These are phyloP conservation scores for Larimichthys crocea DNA, from an alignment of 2,113 vertebrate species.

Conservation along the genomic window DNA sequence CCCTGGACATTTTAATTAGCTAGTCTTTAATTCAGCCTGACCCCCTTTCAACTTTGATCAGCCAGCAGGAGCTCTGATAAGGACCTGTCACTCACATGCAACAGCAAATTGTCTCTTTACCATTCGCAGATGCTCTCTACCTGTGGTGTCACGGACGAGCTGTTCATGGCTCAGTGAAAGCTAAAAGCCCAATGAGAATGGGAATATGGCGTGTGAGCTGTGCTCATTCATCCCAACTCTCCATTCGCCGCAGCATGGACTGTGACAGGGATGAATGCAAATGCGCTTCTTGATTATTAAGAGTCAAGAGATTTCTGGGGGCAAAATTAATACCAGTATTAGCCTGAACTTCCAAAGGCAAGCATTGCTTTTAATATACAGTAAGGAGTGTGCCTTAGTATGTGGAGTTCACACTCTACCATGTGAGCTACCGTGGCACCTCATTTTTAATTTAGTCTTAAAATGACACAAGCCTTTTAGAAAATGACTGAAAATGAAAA, in stretches of 20 bases:
- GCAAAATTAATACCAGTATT: constrained; percentile 36
- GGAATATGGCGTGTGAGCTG: constrained; percentile 48
- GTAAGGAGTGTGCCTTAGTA: too few species aligned
- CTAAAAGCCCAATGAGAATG: constrained; percentile 63
- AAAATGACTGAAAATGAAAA: background rate
- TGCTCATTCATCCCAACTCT: constrained; percentile 50
- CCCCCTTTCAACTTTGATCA: constrained; percentile 84
- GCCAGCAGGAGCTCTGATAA: constrained; percentile 76
- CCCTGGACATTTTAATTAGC: constrained; percentile 86
- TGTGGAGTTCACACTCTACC: too few species aligned
- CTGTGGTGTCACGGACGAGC: constrained; percentile 56
- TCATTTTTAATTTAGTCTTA: constrained; percentile 14
- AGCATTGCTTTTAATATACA: constrained; percentile 14
- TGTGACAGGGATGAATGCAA: constrained; percentile 43
- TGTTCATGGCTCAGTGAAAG: constrained; percentile 62
- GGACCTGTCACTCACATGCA: constrained; percentile 79
- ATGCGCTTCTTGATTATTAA: constrained; percentile 44
- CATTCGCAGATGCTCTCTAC: constrained; percentile 53
- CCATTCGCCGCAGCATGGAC: constrained; percentile 27
- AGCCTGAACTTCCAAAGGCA: constrained; percentile 4
- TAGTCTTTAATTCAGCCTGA: constrained; percentile 84
- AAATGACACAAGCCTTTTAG: constrained; percentile 21
- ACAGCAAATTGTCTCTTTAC: constrained; percentile 60
- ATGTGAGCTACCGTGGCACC: too few species aligned
- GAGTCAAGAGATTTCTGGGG: constrained; percentile 21